Evolutionary conservation across 2,888 invertebrate genomes (phyloP).

Genomic region (Rhimphoctona megacephalus): DNA sequence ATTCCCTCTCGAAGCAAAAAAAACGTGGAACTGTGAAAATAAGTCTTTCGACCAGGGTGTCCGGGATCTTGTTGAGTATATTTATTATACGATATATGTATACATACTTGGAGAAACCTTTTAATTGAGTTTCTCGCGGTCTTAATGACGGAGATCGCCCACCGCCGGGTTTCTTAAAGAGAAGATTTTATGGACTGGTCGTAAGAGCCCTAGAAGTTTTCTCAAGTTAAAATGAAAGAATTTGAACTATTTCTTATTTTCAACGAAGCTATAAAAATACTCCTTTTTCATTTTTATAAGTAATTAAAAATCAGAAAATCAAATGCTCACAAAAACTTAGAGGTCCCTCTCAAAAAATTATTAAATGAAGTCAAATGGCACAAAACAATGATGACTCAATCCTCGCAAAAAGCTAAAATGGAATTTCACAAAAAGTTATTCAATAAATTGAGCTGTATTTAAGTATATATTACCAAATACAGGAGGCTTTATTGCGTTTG

Average conservation of each 20-base stretch:
- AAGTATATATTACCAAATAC: no score
- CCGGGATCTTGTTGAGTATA: constrained; percentile 2
- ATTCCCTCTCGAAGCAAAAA: constrained; percentile 44
- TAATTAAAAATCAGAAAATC: no score
- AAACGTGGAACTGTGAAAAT: constrained; percentile 29
- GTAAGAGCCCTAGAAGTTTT: neutral
- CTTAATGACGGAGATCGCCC: constrained; percentile 56
- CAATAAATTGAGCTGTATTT: no score
- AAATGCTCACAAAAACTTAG: no score
- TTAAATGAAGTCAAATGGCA: no score
- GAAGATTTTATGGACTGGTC: constrained; percentile 36
- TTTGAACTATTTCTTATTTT: neutral
- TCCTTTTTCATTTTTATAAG: neutral
- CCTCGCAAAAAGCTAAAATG: no score
- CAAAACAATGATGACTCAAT: no score
- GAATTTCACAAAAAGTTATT: no score
- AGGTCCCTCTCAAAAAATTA: no score
- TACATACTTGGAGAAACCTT: constrained; percentile 49
- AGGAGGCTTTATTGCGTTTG: no score
- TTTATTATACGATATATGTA: constrained; percentile 16
- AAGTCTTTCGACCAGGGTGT: constrained; percentile 19
- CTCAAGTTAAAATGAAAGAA: constrained; percentile 7
- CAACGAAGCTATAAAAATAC: neutral
- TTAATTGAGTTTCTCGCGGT: constrained; percentile 72
- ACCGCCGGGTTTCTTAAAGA: constrained; percentile 21